Evolutionary conservation across 2,113 vertebrate species (phyloP).

Genomic region (Zosterops borbonicus): DNA sequence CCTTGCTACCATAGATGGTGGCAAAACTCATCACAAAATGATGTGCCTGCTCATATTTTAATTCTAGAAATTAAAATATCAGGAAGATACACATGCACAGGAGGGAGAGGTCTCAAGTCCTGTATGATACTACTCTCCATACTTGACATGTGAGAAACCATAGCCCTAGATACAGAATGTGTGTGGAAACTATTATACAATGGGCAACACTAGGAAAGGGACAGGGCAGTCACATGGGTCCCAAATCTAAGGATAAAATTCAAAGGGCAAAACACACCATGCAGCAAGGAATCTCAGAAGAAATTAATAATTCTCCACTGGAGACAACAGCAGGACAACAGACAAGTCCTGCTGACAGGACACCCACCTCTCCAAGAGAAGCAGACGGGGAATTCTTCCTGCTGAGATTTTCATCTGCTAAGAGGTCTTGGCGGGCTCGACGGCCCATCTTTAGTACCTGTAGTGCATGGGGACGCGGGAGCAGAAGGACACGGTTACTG

Average conservation of each 20-base stretch:
- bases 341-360: not conserved
- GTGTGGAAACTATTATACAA: not conserved
- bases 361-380: slow-evolving; percentile 79
- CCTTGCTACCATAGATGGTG: not conserved
- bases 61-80: not conserved
- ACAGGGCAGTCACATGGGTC: no score
- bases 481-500: not conserved
- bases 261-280: not conserved
- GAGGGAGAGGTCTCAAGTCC: not conserved
- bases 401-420: slow-evolving; percentile 68
- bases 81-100: fast-evolving
- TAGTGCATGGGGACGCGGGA: fast-evolving
- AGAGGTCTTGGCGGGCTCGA: slow-evolving; percentile 80
- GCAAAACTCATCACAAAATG: not conserved
- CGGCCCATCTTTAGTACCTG: slow-evolving; percentile 86
- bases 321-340: not conserved
- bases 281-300: not conserved
- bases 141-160: fast-evolving
- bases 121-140: not conserved
- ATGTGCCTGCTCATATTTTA: not conserved
- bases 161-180: not conserved
- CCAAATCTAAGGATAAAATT: not conserved
- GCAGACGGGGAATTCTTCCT: slow-evolving; percentile 75
- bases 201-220: not conserved
- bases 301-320: not conserved